Evolutionary conservation across 2,113 vertebrate genomes (phyloP).

Genomic region (cattle (Bos taurus)): DNA sequence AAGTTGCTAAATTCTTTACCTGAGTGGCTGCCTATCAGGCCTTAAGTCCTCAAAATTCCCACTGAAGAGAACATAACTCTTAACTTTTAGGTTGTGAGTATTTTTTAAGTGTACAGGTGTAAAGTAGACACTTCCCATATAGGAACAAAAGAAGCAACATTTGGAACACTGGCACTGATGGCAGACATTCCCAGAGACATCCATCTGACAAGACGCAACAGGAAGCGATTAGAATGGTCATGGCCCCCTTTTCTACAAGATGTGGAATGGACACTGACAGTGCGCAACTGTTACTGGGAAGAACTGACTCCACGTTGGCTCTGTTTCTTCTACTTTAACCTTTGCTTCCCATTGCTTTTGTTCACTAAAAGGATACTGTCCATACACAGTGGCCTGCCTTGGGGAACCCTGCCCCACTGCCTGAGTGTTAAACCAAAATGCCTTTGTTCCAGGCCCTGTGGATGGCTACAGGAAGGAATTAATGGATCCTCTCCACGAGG

Average conservation of each 20-base stretch:
- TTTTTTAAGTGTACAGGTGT: background rate
- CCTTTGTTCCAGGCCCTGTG: background rate
- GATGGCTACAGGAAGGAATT: background rate
- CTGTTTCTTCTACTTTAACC: too few species aligned
- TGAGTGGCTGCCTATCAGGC: background rate
- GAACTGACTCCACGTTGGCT: background rate
- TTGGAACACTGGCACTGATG: background rate
- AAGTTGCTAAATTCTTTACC: background rate
- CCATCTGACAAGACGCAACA: background rate
- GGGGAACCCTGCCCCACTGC: too few species aligned
- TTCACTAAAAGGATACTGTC: too few species aligned
- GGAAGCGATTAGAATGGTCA: background rate
- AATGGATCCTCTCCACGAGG: background rate
- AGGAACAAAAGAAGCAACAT: background rate
- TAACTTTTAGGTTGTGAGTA: background rate
- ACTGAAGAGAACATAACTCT: background rate
- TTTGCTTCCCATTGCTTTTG: too few species aligned
- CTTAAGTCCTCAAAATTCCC: background rate
- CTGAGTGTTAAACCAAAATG: too few species aligned
- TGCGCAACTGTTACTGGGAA: background rate
- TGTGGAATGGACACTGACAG: background rate
- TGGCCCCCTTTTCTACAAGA: background rate
- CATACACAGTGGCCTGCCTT: too few species aligned
- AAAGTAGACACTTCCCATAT: background rate
- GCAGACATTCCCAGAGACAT: background rate